These are phyloP conservation scores for Periophthalmus modestus DNA, from an alignment of 2,113 vertebrate genomes.

Conservation along the genomic window DNA sequence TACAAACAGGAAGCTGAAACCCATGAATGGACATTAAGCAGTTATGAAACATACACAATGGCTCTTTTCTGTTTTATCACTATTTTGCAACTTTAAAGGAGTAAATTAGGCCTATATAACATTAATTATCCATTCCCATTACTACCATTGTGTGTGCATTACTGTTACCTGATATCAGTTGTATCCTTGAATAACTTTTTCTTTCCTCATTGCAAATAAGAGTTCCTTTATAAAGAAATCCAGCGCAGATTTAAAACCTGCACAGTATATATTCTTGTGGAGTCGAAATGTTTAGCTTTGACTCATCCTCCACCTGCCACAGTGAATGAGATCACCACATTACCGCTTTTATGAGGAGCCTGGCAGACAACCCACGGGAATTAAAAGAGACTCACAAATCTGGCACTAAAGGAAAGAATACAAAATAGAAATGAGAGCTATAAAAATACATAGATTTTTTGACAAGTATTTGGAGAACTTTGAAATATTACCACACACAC, in stretches of 20 bases:
- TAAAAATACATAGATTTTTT: neutral
- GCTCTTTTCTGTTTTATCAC: no score
- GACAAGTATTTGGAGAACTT: neutral
- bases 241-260: slow-evolving; percentile 9
- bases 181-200: neutral
- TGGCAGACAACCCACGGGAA: slow-evolving; percentile 20
- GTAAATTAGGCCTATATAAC: no score
- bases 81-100: no score
- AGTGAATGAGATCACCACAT: slow-evolving; percentile 32
- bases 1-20: no score
- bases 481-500: neutral
- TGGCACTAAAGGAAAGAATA: slow-evolving; percentile 53
- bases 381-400: slow-evolving; percentile 23
- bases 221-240: neutral
- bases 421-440: slow-evolving; percentile 19
- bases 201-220: neutral
- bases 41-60: no score
- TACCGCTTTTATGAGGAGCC: slow-evolving; percentile 46
- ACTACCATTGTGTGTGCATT: neutral
- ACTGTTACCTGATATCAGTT: neutral
- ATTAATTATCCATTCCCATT: neutral
- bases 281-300: slow-evolving; percentile 13
- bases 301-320: slow-evolving; percentile 37
- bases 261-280: slow-evolving; percentile 6
- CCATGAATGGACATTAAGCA: no score